Percentiles rank a stretch among this genome's conserved stretches.
phyloP scores from a whole-genome alignment of 2,888 invertebrate genomes.

The Drosophila putrida region DNA sequence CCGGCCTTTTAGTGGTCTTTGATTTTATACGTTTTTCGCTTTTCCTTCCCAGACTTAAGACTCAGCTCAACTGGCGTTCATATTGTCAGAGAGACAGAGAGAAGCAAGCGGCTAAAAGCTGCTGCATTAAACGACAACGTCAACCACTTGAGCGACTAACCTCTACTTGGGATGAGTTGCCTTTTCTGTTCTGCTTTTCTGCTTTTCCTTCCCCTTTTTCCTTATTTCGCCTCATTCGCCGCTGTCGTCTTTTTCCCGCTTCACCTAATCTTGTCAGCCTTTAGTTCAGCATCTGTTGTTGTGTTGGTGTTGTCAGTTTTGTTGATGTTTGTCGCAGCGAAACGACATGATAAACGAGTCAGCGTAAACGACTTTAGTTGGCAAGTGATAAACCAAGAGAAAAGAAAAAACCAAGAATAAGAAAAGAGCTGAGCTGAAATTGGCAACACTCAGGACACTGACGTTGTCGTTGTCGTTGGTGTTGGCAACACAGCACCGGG shows the following conservation, averaged over 20 bases:
- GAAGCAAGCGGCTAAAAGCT: conserved; percentile 32
- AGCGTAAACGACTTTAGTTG: conserved; percentile 73
- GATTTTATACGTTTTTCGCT: conserved; percentile 20
- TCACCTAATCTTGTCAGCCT: conserved; percentile 24
- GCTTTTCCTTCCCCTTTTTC: neutral
- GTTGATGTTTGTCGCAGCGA: conserved; percentile 55
- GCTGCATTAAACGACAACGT: conserved; percentile 57
- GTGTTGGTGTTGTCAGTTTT: conserved; percentile 46
- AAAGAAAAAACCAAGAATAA: neutral
- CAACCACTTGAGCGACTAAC: conserved; percentile 47
- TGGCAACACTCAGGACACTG: conserved; percentile 51
- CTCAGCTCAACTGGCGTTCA: conserved; percentile 20
- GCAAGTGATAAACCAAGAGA: conserved; percentile 65
- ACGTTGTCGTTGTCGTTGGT: too few relatives aligned
- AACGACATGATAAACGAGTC: conserved; percentile 72
- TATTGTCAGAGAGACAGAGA: conserved; percentile 9
- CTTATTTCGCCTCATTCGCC: neutral
- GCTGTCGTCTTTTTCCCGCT: neutral
- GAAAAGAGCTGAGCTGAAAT: conserved; percentile 54
- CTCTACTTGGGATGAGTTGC: conserved; percentile 10
- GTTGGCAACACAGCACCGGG: conserved; percentile 20
- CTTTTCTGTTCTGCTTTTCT: neutral
- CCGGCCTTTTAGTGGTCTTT: conserved; percentile 18
- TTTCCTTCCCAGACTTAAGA: neutral
- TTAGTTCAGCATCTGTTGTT: conserved; percentile 49